Evolutionary conservation across 1,140 invertebrate species (phyloP), one percentile per base, ranked within the genome.

Genomic region (Heliothis subflexa): DNA sequence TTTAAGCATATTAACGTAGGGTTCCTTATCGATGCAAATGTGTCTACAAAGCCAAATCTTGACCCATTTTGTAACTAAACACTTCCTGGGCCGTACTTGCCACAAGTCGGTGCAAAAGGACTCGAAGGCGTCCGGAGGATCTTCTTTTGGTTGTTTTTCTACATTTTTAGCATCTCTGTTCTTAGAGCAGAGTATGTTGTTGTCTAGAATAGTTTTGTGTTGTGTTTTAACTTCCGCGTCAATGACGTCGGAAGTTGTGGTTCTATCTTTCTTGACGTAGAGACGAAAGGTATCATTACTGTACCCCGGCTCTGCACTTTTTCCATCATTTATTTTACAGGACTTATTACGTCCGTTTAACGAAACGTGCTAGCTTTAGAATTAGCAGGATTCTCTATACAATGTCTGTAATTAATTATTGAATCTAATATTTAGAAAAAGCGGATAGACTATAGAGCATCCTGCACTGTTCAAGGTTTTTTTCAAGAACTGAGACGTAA

Each of bases 81-180:
- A 62, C 61, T 66, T 85, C 80, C 80, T 82, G 49, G 78, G 61
- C 93, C 90, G 91, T 71, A 86, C 92, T 93, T 94, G 92, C 93
- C 89, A 91, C 91, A 93, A 94, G 93, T 89, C 90, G 92, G 89
- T 86, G 84, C 52, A 77, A 89, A 85, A 76, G 85, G 86, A 88
- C 83, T 78, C 78, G 61, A 81, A 80, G 78, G 83, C 88, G 80
- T 86, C 84, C 85, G 84, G 83, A 80, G 83, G 72, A 70, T 62
- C 76, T 83, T 61, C 81, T 68, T 80, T 21, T 74, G 80, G 76
- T 81, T 81, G 66, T 83, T 79, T 73, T 79, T 82, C 70, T 84
- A 78, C 80, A 64, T 11, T 82, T 79, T 81, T 79, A 71, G 61
- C 50, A 25, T 68, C 54, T 49, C 66, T 61, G 18, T 82, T 79